These are phyloP conservation scores for Argyra leucocephala DNA, from an alignment of 2,888 invertebrate species.

Conservation along the genomic window DNA sequence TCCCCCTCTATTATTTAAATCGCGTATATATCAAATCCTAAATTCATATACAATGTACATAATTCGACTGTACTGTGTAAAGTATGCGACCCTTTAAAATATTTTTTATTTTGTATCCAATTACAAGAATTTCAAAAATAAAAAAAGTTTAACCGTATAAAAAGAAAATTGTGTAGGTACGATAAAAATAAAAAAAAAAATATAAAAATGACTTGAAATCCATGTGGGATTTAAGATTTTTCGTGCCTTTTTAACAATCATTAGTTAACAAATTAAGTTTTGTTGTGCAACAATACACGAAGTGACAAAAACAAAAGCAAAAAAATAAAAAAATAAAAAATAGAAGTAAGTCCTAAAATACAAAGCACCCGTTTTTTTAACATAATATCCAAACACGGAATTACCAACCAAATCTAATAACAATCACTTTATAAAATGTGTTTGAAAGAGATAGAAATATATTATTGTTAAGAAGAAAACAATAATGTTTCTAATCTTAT, in stretches of 20 bases:
- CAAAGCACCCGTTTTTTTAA: too few species aligned
- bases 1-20: too few species aligned
- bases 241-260: constrained; percentile 4
- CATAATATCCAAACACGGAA: too few species aligned
- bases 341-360: too few species aligned
- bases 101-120: neutral
- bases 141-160: too few species aligned
- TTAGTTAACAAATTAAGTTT: constrained; percentile 1
- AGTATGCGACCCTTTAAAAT: neutral
- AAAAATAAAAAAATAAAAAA: too few species aligned
- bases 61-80: too few species aligned
- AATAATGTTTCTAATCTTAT: neutral
- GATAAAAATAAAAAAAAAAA: neutral
- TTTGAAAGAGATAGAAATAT: neutral
- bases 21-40: too few species aligned
- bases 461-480: neutral
- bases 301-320: neutral
- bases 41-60: too few species aligned
- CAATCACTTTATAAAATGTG: too few species aligned
- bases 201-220: neutral
- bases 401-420: too few species aligned
- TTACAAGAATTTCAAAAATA: too few species aligned
- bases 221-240: constrained; percentile 2
- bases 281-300: neutral
- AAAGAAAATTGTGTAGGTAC: neutral